Conservation (phyloP, 2,888 invertebrate genomes). For the Patella ulyssiponensis region DNA sequence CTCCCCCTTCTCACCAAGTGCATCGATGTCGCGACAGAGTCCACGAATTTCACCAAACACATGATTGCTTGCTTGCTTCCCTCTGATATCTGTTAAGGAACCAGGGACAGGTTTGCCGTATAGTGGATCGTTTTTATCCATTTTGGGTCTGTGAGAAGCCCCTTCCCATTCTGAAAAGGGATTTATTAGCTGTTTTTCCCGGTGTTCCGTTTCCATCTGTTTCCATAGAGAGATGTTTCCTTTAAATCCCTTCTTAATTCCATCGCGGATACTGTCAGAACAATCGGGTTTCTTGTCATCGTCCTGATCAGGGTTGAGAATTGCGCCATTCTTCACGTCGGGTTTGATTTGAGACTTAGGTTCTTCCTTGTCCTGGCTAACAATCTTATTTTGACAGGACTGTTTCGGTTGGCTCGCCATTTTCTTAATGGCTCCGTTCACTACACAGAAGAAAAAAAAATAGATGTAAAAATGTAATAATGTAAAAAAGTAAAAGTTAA, state of each 20-base stretch:
- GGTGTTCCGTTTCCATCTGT: conserved; percentile 84
- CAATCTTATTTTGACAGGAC: too few relatives aligned
- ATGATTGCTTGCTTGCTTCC: conserved; percentile 88
- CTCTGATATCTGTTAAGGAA: conserved; percentile 89
- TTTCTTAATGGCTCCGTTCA: too few relatives aligned
- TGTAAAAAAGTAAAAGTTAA: too few relatives aligned
- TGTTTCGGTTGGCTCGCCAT: too few relatives aligned
- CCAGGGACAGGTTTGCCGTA: conserved; percentile 83
- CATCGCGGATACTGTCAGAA: background rate
- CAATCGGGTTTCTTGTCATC: too few relatives aligned
- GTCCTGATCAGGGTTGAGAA: too few relatives aligned
- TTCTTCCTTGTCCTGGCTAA: too few relatives aligned
- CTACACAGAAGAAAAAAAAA: too few relatives aligned
- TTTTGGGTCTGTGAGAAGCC: conserved; percentile 61
- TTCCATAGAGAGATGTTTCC: conserved; percentile 40
- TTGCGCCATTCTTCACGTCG: too few relatives aligned
- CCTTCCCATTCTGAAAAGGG: conserved; percentile 77
- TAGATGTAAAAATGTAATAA: too few relatives aligned
- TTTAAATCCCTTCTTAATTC: background rate
- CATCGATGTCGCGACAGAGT: conserved; percentile 88
- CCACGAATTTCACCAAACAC: conserved; percentile 91
- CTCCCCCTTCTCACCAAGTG: conserved; percentile 81
- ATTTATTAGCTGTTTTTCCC: conserved; percentile 84
- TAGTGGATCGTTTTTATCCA: conserved; percentile 74
- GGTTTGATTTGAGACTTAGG: too few relatives aligned